phyloP scores from a whole-genome alignment of 2,888 invertebrate species.

The Yponomeuta evonymella region DNA sequence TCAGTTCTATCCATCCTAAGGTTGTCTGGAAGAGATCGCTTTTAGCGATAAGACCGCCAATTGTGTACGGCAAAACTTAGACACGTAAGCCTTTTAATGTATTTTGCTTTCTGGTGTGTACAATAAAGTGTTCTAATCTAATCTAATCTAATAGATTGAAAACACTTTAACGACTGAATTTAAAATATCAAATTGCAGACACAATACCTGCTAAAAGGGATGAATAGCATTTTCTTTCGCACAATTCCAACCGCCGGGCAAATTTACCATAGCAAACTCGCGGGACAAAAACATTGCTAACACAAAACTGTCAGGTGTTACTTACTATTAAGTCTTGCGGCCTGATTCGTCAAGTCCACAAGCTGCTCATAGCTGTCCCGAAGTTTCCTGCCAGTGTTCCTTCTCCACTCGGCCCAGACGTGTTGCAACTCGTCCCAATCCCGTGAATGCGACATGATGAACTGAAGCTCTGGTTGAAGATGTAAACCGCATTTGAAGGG shows the following conservation, averaged over 20 bases:
- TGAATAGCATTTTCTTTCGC: too few relatives aligned
- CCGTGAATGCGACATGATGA: constrained; percentile 83
- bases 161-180: too few relatives aligned
- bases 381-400: constrained; percentile 87
- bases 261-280: background rate
- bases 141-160: too few relatives aligned
- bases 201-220: too few relatives aligned
- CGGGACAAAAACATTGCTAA: background rate
- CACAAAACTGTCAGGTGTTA: constrained; percentile 24
- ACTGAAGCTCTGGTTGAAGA: constrained; percentile 85
- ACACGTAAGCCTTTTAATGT: too few relatives aligned
- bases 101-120: too few relatives aligned
- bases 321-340: constrained; percentile 88
- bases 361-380: constrained; percentile 88
- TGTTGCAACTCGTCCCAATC: constrained; percentile 93
- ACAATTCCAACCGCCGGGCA: background rate
- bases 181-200: too few relatives aligned
- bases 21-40: too few relatives aligned
- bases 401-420: constrained; percentile 93
- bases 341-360: constrained; percentile 86
- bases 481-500: constrained; percentile 88
- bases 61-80: too few relatives aligned
- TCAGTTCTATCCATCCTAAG: too few relatives aligned
- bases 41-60: too few relatives aligned
- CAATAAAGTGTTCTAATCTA: too few relatives aligned